Evolutionary conservation across 2,113 vertebrate species (phyloP).

Genomic region (Xenotilapia leptura): DNA sequence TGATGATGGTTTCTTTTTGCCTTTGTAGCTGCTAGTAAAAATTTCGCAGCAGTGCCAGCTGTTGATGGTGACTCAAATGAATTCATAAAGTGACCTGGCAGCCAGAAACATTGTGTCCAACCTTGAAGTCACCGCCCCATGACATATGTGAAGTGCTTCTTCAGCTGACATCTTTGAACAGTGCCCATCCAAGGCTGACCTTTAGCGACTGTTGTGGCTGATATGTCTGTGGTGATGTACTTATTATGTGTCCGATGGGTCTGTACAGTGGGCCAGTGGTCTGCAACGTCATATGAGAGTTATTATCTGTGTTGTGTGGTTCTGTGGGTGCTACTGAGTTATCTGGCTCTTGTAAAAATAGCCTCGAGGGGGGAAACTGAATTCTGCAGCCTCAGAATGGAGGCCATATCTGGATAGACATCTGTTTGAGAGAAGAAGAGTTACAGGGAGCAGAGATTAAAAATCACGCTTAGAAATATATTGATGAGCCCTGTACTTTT

Average conservation of each 20-base stretch:
- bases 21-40: background rate
- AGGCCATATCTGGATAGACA: conserved; percentile 32
- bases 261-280: conserved; percentile 2
- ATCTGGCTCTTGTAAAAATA: conserved; percentile 37
- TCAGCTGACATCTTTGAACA: background rate
- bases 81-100: background rate
- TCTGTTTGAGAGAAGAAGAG: conserved; percentile 24
- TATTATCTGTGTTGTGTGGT: conserved; percentile 34
- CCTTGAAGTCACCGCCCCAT: background rate
- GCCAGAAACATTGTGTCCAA: background rate
- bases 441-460: background rate
- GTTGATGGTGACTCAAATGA: background rate
- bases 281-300: conserved; percentile 30
- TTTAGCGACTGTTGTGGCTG: conserved; percentile 12
- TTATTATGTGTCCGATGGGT: conserved; percentile 30
- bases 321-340: conserved; percentile 37
- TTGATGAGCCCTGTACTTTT: background rate
- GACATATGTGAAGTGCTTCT: background rate
- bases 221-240: conserved; percentile 14
- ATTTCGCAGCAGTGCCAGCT: background rate
- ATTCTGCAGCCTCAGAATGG: conserved; percentile 25
- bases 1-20: background rate
- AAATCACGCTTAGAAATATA: background rate
- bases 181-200: conserved; percentile 10
- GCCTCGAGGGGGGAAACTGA: conserved; percentile 15